A percentile compares a stretch with the other conserved stretches of the same genome.
Evolutionary conservation across 1,140 invertebrate species (phyloP).

Genomic region (Marisa cornuarietis): DNA sequence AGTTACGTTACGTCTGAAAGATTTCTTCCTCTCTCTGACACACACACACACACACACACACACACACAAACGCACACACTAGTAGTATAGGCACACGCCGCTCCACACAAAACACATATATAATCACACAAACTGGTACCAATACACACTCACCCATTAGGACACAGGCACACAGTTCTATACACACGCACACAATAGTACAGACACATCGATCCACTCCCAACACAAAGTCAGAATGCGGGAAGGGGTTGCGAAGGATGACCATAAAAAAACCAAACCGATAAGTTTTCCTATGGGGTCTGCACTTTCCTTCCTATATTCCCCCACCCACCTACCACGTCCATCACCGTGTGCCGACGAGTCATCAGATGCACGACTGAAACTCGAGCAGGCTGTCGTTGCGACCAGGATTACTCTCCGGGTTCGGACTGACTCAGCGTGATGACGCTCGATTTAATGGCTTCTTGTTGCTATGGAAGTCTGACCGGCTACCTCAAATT

Average conservation of each 20-base stretch:
- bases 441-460: background rate
- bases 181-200: conserved; percentile 8
- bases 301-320: too few relatives aligned
- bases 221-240: too few relatives aligned
- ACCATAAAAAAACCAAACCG: too few relatives aligned
- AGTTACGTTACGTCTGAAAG: too few relatives aligned
- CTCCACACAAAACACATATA: background rate
- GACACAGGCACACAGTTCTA: conserved; percentile 17
- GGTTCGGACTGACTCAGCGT: background rate
- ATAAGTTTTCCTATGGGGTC: too few relatives aligned
- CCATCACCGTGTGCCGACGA: too few relatives aligned
- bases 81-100: background rate
- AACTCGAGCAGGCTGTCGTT: too few relatives aligned
- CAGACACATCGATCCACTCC: too few relatives aligned
- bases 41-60: background rate
- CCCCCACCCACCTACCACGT: too few relatives aligned
- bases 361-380: too few relatives aligned
- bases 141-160: conserved; percentile 29
- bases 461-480: background rate
- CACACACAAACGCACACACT: conserved; percentile 6
- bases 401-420: background rate
- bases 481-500: background rate
- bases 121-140: background rate
- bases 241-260: too few relatives aligned
- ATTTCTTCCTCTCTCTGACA: background rate